Percentiles rank a stretch among this genome's conserved stretches.
Conservation (phyloP, 2,888 invertebrate genomes). For the Diloba caeruleocephala region DNA sequence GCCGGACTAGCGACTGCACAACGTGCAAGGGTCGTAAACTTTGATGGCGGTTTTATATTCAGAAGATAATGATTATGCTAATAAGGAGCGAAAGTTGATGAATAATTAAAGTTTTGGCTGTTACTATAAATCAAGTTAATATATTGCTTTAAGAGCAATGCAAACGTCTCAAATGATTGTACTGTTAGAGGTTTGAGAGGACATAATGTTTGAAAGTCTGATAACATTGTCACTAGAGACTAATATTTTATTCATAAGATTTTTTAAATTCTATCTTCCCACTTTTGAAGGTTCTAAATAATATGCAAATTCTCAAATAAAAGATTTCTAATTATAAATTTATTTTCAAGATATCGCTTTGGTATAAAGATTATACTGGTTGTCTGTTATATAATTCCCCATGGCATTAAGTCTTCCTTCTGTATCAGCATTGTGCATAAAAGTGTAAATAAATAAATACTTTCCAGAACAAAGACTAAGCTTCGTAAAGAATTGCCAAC, state of each 20-base stretch:
- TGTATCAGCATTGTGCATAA: no score
- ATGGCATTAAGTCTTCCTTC: no score
- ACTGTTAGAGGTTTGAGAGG: no score
- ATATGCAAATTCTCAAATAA: constrained; percentile 23
- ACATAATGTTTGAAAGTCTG: no score
- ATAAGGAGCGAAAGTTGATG: constrained; percentile 31
- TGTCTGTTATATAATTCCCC: no score
- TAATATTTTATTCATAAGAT: no score
- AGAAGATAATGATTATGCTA: constrained; percentile 40
- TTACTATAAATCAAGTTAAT: background rate
- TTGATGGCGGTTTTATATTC: constrained; percentile 42
- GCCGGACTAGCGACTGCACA: constrained; percentile 36
- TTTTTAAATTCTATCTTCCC: no score
- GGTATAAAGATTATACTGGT: constrained; percentile 19
- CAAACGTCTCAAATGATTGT: background rate
- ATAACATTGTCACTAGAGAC: no score
- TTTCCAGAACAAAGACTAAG: constrained; percentile 28
- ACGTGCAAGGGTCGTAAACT: constrained; percentile 40
- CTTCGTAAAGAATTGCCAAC: constrained; percentile 20
- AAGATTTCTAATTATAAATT: constrained; percentile 23
- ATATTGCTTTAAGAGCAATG: background rate
- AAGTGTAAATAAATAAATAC: no score
- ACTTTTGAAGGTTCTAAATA: no score
- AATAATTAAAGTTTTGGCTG: background rate
- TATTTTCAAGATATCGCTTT: constrained; percentile 11